Conservation (phyloP, 2,113 vertebrate species). For the Odontophorus gujanensis region DNA sequence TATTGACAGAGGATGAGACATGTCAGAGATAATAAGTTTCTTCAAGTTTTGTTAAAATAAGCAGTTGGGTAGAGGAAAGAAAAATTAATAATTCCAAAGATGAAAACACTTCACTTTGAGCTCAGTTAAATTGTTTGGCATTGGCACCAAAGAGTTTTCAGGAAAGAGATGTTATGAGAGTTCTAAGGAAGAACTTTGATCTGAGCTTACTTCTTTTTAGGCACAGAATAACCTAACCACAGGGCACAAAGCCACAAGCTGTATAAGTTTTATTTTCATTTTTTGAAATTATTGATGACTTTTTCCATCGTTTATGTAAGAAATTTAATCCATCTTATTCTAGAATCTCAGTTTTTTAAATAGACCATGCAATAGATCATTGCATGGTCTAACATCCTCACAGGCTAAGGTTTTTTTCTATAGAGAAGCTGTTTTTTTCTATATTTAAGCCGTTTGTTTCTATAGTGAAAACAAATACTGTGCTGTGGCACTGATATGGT, state of each 20-base stretch:
- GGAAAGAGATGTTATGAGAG: not conserved
- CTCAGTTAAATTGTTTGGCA: not conserved
- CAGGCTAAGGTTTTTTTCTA: not conserved
- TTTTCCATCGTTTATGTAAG: slow-evolving; percentile 36
- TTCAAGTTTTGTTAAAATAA: not conserved
- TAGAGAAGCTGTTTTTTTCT: slow-evolving; percentile 19
- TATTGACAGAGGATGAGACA: not conserved
- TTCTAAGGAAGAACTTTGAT: slow-evolving; percentile 13
- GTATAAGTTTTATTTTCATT: slow-evolving; percentile 18
- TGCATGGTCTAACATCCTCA: not conserved
- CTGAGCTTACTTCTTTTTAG: not conserved
- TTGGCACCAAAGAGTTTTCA: not conserved
- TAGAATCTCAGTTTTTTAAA: slow-evolving; percentile 14
- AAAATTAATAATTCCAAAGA: not conserved
- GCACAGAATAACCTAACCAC: slow-evolving; percentile 20
- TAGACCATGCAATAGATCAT: not conserved
- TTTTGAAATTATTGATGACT: slow-evolving; percentile 36
- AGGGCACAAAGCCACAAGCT: slow-evolving; percentile 25
- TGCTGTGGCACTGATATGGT: not conserved
- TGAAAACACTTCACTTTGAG: not conserved
- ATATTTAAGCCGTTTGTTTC: not conserved
- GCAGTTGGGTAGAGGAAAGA: not conserved
- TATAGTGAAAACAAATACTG: slow-evolving; percentile 10
- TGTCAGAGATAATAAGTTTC: not conserved
- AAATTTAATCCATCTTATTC: slow-evolving; percentile 27